Base-by-base conservation (phyloP, 1,140 invertebrate species). In the Cyclina sinensis region DNA sequence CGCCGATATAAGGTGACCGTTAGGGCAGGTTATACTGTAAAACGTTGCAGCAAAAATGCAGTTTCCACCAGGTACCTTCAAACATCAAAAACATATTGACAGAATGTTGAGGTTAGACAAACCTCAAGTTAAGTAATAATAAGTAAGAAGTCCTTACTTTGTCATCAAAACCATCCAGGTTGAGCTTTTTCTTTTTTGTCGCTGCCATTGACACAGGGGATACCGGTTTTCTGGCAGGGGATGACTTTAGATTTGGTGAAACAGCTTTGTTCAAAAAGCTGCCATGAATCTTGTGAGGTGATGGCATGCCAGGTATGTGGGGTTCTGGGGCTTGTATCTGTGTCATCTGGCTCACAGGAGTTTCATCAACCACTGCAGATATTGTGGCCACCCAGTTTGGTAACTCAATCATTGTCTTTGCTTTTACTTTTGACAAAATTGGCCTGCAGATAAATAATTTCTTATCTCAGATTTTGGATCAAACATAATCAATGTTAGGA, bases 191-290 rank as follows among this genome's bases (percentile, higher is more conserved):
- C 70, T 91, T 92, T 62, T 86, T 89, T 1, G 39, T 74, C 24
- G 84, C 62, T 1, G 1, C 24, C 7, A 30, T n/a, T 18, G 21
- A 18, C 18, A 9, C 21, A 12, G 62, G 48, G 11, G 76, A 73
- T 32, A 37, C 7, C 0, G 68, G 76, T 21, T 30, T 43, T 80
- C 88, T 91, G 0, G 84, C 79, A 18, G 92, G 92, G 12, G 92
- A 93, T 46, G 86, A 91, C 70, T 90, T 90, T 0, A 3, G 27
- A 11, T 89, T 78, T 39, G 94, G 94, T 0, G 94, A 94, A 12
- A 93, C 83, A 24, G 90, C 90, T 81, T 93, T 94, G 74, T 94
- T 87, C 1, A 95, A 87, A 68, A 95, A 93, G 65, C 94, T 95
- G n/a, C 94, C 94, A 51, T 90, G 89, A 12, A 93, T 89, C 73